Base-by-base conservation (phyloP, 2,888 invertebrate genomes). In the Agriopis aurantiaria region DNA sequence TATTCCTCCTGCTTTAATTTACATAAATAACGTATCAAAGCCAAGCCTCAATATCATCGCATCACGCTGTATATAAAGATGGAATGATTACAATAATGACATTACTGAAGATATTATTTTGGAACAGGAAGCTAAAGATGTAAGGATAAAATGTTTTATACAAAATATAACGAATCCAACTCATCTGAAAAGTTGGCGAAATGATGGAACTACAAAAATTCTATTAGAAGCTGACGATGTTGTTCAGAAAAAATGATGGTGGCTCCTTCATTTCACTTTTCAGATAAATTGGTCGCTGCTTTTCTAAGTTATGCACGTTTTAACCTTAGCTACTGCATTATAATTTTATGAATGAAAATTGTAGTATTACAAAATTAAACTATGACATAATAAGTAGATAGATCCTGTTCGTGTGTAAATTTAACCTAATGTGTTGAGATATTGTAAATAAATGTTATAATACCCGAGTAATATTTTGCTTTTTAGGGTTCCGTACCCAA, bases 101-200 rank as follows among this genome's bases (percentile, higher is more conserved):
- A 74, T 78, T 79, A 76, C 81, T 72, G 77, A 76, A 81, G 76
- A 80, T 82, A 75, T 81, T 82, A 75, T 81, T 81, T 72, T 74
- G 78, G 78, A 74, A 80, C 80, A 80, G 80, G 79, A 76, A 81
- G 71, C 71, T 63, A 10, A 33, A 61, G 79, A 76, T 78, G 53
- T 45, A 10, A 17, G 70, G 80, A 83, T 83, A 81, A 80, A 76
- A 78, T 77, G 72, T 68, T 74, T 67, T 65, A 59, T 62, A 58
- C 57, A 56, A 67, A 57, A 65, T 56, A 48, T 57, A 68, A 71
- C 64, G 65, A 33, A 48, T 43, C 40, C 45, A 58, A 17, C 14
- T 43, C 17, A 45, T 17, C 6, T 8, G 8, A 8, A 14, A 1
- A 45, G 12, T 58, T 8, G 11, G 41, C 41, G 11, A 46, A 58